Base-by-base conservation (phyloP, 1,140 invertebrate species). In the Ips typographus region DNA sequence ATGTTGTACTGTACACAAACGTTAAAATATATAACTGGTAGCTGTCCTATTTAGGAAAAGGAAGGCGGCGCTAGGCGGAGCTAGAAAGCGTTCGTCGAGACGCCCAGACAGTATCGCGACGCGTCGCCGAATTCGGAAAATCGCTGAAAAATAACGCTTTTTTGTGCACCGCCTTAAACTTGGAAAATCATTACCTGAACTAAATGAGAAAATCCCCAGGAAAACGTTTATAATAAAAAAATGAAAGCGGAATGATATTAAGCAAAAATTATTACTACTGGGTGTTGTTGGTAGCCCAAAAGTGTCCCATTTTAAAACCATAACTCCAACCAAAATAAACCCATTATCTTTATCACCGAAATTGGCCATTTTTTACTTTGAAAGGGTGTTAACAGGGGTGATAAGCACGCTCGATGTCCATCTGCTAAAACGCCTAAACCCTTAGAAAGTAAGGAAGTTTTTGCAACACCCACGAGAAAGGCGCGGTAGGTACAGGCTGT, bases 1-100 rank as follows among this genome's bases (percentile, higher is more conserved):
- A 22, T 22, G 22, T 22, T 22, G 22, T 22, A 22, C 22, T 22
- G 22, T 22, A 22, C 22, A 22, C 22, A 22, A 22, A 22, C 22
- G 22, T 22, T 22, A 22, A 22, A 22, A 22, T 56, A 65, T 43
- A 65, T 53, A 44, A 55, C 4, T 49, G 55, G 65, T 49, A 58
- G 38, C 49, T 58, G 43, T 58, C 44, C 55, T 66, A 59, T 66
- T 66, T 66, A 36, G 65, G 37, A 66, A 58, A 56, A 39, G 43
- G 65, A 65, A 66, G 65, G 65, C 65, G 65, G 65, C 55, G 43
- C 65, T 47, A 66, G 65, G 65, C 65, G 65, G 65, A 66, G 65
- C 43, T 51, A 40, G 43, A 47, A 66, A 66, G 65, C 56, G 37
- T 40, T 66, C 43, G 42, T 39, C 56, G 65, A 66, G 65, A 66